phyloP scores from a whole-genome alignment of 2,888 invertebrate species.

The Chymomyza amoena region DNA sequence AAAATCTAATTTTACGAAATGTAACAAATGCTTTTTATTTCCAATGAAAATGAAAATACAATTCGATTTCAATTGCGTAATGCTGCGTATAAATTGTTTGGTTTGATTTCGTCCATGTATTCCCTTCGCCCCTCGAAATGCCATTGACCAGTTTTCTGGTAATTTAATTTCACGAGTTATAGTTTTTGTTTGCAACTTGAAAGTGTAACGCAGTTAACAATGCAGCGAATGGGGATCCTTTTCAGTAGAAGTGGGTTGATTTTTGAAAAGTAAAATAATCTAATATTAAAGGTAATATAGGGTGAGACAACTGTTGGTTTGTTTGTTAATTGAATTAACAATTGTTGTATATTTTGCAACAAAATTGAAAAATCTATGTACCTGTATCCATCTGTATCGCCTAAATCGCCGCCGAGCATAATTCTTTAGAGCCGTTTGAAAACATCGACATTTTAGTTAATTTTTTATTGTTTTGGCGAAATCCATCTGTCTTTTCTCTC shows the following conservation, averaged over 20 bases:
- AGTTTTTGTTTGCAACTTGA: conserved; percentile 21
- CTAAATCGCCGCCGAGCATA: no score
- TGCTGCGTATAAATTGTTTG: conserved; percentile 65
- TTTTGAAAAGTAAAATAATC: background rate
- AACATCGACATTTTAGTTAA: no score
- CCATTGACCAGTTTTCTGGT: background rate
- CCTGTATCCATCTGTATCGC: no score
- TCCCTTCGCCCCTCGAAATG: background rate
- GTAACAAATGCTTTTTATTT: conserved; percentile 25
- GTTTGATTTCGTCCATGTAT: conserved; percentile 13
- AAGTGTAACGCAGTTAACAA: conserved; percentile 14
- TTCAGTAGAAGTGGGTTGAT: background rate
- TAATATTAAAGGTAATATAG: background rate
- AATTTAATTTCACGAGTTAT: conserved; percentile 40
- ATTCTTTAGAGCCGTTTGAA: no score
- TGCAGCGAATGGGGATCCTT: conserved; percentile 19
- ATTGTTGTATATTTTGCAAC: no score
- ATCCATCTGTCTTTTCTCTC: no score
- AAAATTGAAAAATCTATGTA: no score
- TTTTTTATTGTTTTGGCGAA: no score
- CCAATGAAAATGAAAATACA: conserved; percentile 47
- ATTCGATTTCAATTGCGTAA: conserved; percentile 69
- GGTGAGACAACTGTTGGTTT: background rate
- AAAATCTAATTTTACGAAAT: conserved; percentile 62
- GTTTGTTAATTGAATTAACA: no score